Evolutionary conservation across 2,113 vertebrate genomes (phyloP), one percentile per base, ranked within the genome.

Genomic region (Lampris megalopsis): DNA sequence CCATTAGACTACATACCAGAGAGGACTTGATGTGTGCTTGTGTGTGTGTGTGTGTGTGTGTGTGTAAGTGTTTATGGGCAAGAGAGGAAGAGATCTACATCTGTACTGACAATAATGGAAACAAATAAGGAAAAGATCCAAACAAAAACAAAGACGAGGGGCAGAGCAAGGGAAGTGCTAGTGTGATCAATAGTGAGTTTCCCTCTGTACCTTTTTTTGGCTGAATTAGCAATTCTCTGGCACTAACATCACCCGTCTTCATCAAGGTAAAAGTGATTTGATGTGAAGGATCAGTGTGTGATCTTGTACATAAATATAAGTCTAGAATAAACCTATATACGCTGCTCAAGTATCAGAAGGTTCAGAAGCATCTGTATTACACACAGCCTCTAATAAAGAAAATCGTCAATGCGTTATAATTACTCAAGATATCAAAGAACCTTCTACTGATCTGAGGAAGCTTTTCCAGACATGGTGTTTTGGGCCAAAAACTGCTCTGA

Each of bases 181-280:
- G 47, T 8, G 62, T 63, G 75, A 88, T 91, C 85, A 43, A 89
- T 88, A 77, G 66, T 1, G n/a, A 89, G 68, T 85, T 68, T 64
- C 50, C 63, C 77, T 79, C 65, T 71, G 67, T 68, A 71, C 56
- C 49, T 78, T 80, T 58, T 68, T 60, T 58, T 65, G 75, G 84
- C 81, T 76, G 62, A 72, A 88, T 88, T 77, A 85, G 74, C 49
- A 76, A 42, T 71, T 60, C 62, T 61, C 43, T 59, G 63, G 75
- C 57, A 71, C 58, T 57, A 38, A 71, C 43, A 47, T 47, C 68
- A 78, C 71, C 64, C 24, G 2, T 66, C 53, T 47, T 1, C 37
- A 37, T 80, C 58, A 13, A 13, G n/a, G 48, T 78, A 65, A 80
- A 66, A 83, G 77, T 60, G 49, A 75, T 53, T 84, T 80, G 53